Evolutionary conservation across 1,140 invertebrate genomes (phyloP).

Genomic region (Neodiprion virginianus): DNA sequence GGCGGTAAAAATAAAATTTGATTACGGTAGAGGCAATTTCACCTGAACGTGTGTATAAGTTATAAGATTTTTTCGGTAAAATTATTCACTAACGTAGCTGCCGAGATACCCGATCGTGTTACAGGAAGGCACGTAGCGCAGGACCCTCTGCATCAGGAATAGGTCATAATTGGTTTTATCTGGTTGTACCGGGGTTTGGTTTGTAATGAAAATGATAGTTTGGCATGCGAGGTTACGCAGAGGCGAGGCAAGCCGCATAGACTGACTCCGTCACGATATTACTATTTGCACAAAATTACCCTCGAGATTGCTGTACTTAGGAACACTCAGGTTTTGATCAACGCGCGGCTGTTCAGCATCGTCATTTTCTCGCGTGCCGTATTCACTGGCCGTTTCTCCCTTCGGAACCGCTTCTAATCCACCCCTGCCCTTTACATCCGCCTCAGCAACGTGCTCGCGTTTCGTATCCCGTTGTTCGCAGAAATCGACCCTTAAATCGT

Average conservation of each 20-base stretch:
- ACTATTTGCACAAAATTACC: constrained; percentile 56
- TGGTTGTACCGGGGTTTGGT: constrained; percentile 32
- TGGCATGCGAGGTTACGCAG: constrained; percentile 41
- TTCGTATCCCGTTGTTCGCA: too few species aligned
- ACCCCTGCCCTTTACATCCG: too few species aligned
- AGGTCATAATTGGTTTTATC: constrained; percentile 53
- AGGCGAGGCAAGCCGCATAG: constrained; percentile 25
- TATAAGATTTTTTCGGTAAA: too few species aligned
- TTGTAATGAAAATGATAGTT: constrained; percentile 48
- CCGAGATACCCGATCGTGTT: too few species aligned
- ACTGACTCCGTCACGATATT: constrained; percentile 45
- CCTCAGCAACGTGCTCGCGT: too few species aligned
- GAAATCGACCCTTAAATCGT: too few species aligned
- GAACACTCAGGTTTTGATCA: constrained; percentile 43
- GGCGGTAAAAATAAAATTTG: too few species aligned
- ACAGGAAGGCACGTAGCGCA: too few species aligned
- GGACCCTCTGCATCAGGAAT: constrained; percentile 30
- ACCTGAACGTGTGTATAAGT: too few species aligned
- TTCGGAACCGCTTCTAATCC: too few species aligned
- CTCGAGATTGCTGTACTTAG: constrained; percentile 47
- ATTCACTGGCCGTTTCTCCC: not conserved
- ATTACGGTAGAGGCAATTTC: too few species aligned
- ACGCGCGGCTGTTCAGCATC: constrained; percentile 8
- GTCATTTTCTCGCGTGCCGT: constrained; percentile 5
- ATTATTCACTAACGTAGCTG: too few species aligned